A percentile compares a stretch with the other conserved stretches of the same genome.
Evolutionary conservation across 2,113 vertebrate genomes (phyloP).

Genomic region (Rhizomys pruinosus): DNA sequence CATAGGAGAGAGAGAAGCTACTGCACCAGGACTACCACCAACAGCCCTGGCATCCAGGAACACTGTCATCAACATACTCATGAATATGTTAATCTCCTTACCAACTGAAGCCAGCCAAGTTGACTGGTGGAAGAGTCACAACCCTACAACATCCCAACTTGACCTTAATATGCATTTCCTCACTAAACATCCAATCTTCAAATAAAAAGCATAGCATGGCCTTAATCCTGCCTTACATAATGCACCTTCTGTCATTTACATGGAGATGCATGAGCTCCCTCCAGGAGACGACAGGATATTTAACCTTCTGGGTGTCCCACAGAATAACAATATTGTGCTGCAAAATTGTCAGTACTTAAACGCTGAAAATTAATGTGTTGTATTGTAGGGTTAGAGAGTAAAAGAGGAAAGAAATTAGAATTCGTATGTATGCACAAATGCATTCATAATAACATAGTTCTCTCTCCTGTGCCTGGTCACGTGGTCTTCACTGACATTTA

Average conservation of each 20-base stretch:
- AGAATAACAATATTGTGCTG: not conserved
- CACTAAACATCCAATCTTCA: not conserved
- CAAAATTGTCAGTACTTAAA: not conserved
- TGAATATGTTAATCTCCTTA: not conserved
- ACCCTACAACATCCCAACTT: no score
- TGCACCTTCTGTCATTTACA: not conserved
- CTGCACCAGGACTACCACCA: no score
- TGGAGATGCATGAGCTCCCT: not conserved
- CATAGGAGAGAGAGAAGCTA: not conserved
- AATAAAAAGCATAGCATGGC: not conserved
- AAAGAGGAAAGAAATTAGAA: not conserved
- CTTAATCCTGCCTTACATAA: not conserved
- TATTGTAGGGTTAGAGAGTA: no score
- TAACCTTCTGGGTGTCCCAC: not conserved
- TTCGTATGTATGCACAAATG: not conserved
- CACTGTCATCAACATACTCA: not conserved
- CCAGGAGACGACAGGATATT: not conserved
- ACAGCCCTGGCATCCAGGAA: no score
- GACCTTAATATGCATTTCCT: no score
- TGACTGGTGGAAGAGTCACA: not conserved
- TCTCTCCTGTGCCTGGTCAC: no score
- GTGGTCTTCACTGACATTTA: no score
- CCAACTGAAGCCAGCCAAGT: not conserved
- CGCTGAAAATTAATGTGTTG: not conserved
- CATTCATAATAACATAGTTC: not conserved